Conservation (phyloP, 2,113 vertebrate genomes). For the Sinosuthora webbiana region DNA sequence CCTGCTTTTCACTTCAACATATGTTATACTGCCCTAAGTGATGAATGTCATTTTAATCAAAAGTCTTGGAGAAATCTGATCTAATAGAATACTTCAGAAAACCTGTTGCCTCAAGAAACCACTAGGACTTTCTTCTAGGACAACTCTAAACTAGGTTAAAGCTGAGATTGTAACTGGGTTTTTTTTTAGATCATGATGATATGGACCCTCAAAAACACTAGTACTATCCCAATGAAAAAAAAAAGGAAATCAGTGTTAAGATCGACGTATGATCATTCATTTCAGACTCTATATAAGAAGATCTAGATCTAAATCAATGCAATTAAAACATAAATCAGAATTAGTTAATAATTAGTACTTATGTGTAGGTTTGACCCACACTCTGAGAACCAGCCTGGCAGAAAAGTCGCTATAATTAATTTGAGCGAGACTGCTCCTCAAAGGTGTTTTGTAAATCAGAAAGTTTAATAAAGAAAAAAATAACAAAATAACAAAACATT, state of each 20-base stretch:
- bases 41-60: slow-evolving; percentile 54
- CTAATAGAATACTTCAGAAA: background rate
- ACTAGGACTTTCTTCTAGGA: background rate
- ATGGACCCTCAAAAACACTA: background rate
- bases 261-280: background rate
- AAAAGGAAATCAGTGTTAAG: background rate
- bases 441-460: too few species aligned
- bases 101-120: background rate
- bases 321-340: background rate
- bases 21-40: background rate
- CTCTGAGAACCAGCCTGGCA: too few species aligned
- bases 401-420: too few species aligned
- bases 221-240: background rate
- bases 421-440: too few species aligned
- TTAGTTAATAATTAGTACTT: background rate
- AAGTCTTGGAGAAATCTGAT: slow-evolving; percentile 10
- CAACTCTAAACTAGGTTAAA: background rate
- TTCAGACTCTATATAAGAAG: background rate
- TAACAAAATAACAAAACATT: too few species aligned
- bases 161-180: background rate
- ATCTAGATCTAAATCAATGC: background rate
- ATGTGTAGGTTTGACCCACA: too few species aligned
- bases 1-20: slow-evolving; percentile 10
- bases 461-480: too few species aligned
- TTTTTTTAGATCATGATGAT: background rate